These are phyloP conservation scores for Ploceus nigricollis DNA, from an alignment of 2,113 vertebrate species.

Conservation along the genomic window DNA sequence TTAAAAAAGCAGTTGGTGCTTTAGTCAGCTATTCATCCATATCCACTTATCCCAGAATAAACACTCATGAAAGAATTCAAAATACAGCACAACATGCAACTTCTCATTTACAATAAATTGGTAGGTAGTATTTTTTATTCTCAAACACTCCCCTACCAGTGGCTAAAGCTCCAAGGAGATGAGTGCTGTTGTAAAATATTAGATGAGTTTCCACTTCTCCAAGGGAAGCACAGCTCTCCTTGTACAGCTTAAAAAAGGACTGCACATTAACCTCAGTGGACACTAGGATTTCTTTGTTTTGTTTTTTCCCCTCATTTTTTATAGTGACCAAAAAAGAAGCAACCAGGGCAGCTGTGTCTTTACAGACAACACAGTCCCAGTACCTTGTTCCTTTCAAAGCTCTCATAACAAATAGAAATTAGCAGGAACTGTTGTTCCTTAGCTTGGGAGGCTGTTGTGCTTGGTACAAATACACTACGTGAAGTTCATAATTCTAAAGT, in stretches of 20 bases:
- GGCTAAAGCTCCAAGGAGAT: not conserved
- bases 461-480: not conserved
- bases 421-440: not conserved
- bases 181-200: constrained; percentile 4
- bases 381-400: not conserved
- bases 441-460: not conserved
- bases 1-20: constrained; percentile 57
- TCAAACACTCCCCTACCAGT: not conserved
- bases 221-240: not conserved
- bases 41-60: constrained; percentile 64
- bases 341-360: not conserved
- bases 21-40: constrained; percentile 55
- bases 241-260: not conserved
- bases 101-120: constrained; percentile 50
- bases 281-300: not conserved
- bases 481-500: not conserved
- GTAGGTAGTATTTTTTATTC: constrained; percentile 9
- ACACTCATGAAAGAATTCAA: constrained; percentile 62
- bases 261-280: not conserved
- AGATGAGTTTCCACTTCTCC: not conserved
- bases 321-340: not conserved
- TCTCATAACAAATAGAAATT: not conserved
- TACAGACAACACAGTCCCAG: not conserved
- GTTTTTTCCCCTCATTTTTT: not conserved
- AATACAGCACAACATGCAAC: constrained; percentile 57